Conservation (phyloP, 2,888 invertebrate genomes). For the Oscheius sp. region DNA sequence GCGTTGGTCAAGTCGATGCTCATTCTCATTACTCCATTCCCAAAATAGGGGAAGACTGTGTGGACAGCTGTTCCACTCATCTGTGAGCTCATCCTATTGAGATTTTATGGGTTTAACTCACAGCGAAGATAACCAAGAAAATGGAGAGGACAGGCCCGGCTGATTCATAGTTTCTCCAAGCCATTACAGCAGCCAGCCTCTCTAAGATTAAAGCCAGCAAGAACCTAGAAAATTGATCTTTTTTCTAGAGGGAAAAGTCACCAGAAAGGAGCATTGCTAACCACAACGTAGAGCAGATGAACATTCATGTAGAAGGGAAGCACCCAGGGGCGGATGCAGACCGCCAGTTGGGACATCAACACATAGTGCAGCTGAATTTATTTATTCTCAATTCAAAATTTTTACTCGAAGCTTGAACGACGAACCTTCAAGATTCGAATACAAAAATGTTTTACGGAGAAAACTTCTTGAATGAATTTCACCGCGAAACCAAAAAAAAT, state of each 20-base stretch:
- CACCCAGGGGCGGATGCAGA: background rate
- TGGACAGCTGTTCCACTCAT: slow-evolving; percentile 4
- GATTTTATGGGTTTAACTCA: background rate
- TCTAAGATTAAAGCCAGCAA: background rate
- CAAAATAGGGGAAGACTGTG: slow-evolving; percentile 8
- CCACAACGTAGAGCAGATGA: slow-evolving; percentile 1
- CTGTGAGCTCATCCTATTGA: background rate
- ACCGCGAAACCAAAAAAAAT: background rate
- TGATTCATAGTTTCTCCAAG: slow-evolving; percentile 1
- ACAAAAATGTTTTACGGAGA: background rate
- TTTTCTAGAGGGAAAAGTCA: background rate
- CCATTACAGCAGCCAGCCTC: slow-evolving; percentile 7
- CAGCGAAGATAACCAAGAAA: background rate
- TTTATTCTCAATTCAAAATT: background rate
- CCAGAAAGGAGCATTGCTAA: slow-evolving; percentile 6
- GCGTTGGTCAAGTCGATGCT: slow-evolving; percentile 2
- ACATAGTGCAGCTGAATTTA: background rate
- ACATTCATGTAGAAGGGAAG: background rate
- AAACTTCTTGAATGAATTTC: too few relatives aligned
- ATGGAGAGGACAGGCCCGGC: background rate
- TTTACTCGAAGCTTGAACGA: too few relatives aligned
- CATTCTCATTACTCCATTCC: background rate
- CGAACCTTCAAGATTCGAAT: background rate
- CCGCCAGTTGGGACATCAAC: background rate
- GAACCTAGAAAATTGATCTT: too few relatives aligned